phyloP scores from a whole-genome alignment of 2,113 vertebrate species.

The Seriola aureovittata region DNA sequence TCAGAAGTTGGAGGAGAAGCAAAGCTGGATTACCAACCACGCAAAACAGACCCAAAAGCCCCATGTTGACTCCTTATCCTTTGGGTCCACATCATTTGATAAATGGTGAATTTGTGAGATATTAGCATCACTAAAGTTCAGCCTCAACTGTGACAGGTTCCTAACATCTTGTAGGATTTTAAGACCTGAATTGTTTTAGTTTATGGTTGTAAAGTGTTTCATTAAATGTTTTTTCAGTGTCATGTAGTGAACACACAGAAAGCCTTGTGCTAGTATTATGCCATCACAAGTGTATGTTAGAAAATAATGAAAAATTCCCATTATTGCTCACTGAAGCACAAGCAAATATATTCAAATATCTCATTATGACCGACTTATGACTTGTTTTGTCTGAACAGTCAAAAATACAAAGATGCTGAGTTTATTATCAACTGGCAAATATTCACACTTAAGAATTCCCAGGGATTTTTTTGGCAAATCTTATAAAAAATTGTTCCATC shows the following conservation, averaged over 20 bases:
- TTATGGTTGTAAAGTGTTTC: background rate
- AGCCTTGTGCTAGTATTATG: background rate
- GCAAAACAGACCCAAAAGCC: background rate
- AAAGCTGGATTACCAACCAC: background rate
- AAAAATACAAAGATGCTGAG: too few relatives aligned
- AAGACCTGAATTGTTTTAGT: background rate
- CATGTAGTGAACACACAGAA: background rate
- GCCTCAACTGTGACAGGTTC: too few relatives aligned
- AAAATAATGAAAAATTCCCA: too few relatives aligned
- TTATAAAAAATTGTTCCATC: background rate
- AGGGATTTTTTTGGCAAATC: background rate
- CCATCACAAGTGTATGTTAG: background rate
- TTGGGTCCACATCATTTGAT: background rate
- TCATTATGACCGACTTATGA: too few relatives aligned
- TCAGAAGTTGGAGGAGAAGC: background rate
- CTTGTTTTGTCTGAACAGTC: too few relatives aligned
- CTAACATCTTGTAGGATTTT: too few relatives aligned
- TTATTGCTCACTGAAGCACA: too few relatives aligned
- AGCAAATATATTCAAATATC: too few relatives aligned
- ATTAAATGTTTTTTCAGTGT: background rate
- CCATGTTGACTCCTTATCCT: too few relatives aligned
- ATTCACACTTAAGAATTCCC: background rate
- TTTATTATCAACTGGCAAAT: background rate
- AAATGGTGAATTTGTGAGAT: background rate
- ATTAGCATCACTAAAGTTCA: background rate